Percentiles rank a stretch among this genome's conserved stretches.
Evolutionary conservation across 2,113 vertebrate genomes (phyloP).

Genomic region (Corythaeola cristata): DNA sequence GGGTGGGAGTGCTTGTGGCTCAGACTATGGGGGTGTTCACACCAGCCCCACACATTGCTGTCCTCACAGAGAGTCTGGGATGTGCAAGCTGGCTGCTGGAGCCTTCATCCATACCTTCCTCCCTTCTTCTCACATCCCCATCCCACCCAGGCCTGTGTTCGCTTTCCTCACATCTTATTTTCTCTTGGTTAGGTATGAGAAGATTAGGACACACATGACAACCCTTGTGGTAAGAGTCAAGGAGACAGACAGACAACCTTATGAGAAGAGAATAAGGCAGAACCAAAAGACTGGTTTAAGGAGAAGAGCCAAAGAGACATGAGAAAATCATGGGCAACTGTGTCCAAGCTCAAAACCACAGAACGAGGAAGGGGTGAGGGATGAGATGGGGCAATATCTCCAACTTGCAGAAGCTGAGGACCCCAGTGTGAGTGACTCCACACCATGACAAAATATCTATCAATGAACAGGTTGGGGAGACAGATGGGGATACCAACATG

Average conservation of each 20-base stretch:
- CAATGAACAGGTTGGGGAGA: neutral
- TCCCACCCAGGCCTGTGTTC: neutral
- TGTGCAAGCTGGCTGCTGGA: fast-evolving
- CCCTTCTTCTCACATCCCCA: neutral
- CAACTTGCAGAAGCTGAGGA: neutral
- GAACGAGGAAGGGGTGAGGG: neutral
- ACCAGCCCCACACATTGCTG: neutral
- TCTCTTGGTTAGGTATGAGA: neutral
- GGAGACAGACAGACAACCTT: neutral
- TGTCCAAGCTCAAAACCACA: neutral
- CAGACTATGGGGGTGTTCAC: neutral
- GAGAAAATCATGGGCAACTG: neutral
- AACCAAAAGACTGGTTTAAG: neutral
- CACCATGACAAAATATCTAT: fast-evolving
- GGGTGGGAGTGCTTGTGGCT: neutral
- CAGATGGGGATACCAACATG: neutral
- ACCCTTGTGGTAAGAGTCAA: neutral
- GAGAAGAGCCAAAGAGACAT: neutral
- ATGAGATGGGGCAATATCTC: neutral
- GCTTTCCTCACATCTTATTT: neutral
- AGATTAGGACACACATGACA: neutral
- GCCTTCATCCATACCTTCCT: neutral
- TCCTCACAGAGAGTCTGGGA: neutral
- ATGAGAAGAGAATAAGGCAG: neutral
- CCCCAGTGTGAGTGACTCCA: fast-evolving